These are phyloP conservation scores for Columba janthina DNA, from an alignment of 2,113 vertebrate genomes.

Conservation along the genomic window DNA sequence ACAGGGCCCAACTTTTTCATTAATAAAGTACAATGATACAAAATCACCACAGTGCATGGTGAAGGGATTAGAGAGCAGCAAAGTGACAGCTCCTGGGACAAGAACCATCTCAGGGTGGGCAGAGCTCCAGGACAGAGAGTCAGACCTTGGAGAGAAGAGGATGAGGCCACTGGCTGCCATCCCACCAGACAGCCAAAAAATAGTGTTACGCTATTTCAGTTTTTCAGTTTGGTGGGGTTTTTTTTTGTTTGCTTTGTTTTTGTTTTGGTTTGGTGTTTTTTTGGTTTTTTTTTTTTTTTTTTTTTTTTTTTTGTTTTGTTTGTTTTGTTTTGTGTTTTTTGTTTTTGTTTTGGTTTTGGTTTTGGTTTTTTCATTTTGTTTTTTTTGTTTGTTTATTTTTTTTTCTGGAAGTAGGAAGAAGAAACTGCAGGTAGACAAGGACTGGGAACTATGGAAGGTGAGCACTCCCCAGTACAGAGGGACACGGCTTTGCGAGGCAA, in stretches of 20 bases:
- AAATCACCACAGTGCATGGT: rapidly evolving
- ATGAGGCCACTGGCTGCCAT: background rate
- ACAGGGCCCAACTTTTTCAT: background rate
- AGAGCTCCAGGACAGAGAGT: background rate
- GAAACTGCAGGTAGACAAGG: background rate
- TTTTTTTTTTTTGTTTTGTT: background rate
- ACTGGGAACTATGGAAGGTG: background rate
- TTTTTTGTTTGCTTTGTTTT: too few relatives aligned
- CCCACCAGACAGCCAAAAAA: background rate
- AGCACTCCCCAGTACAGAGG: background rate
- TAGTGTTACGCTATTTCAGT: background rate
- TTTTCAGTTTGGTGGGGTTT: too few relatives aligned
- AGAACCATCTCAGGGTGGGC: background rate
- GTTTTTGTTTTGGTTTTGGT: too few relatives aligned
- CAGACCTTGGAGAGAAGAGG: background rate
- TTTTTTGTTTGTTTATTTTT: too few relatives aligned
- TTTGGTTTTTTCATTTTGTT: background rate
- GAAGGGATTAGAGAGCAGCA: background rate
- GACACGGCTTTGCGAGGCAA: background rate
- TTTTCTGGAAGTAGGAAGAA: background rate
- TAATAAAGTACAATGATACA: background rate
- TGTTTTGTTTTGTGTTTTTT: background rate
- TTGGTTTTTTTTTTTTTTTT: background rate
- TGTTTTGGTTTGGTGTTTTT: too few relatives aligned
- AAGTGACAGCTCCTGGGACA: background rate